Evolutionary conservation across 2,888 invertebrate genomes (phyloP).

Genomic region (Polyploca ridens): DNA sequence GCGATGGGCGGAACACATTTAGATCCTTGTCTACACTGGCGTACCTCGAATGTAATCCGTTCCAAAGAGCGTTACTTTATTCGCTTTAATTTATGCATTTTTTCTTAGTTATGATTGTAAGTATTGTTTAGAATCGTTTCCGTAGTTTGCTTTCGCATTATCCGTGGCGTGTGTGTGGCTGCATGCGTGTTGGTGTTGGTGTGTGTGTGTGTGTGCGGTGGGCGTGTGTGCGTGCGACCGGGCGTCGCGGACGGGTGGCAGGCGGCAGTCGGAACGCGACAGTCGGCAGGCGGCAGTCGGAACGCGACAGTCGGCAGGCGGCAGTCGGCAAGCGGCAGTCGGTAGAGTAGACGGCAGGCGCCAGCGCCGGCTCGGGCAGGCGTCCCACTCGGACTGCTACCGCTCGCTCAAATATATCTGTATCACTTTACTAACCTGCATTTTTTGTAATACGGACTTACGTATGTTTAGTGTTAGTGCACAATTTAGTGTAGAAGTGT

Average conservation of each 20-base stretch:
- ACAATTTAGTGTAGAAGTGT: slow-evolving; percentile 62
- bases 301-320: slow-evolving; percentile 29
- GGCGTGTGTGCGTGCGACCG: slow-evolving; percentile 31
- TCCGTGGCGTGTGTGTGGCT: slow-evolving; percentile 33
- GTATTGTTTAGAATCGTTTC: slow-evolving; percentile 44
- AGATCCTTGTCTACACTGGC: slow-evolving; percentile 34
- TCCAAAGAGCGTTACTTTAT: slow-evolving; percentile 77
- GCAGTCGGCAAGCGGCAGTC: slow-evolving; percentile 10
- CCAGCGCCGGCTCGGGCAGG: slow-evolving; percentile 55
- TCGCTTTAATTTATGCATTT: slow-evolving; percentile 70
- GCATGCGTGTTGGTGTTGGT: slow-evolving; percentile 18
- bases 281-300: slow-evolving; percentile 24
- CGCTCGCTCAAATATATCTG: slow-evolving; percentile 46
- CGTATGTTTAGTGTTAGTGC: slow-evolving; percentile 59
- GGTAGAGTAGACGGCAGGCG: slow-evolving; percentile 15
- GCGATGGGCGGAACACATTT: slow-evolving; percentile 45
- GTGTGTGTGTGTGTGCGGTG: slow-evolving; percentile 28
- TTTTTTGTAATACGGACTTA: slow-evolving; percentile 51
- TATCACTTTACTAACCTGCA: slow-evolving; percentile 45
- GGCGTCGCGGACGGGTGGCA: neutral
- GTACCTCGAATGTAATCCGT: slow-evolving; percentile 72
- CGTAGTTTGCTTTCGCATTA: slow-evolving; percentile 41
- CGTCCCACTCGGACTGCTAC: slow-evolving; percentile 51
- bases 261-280: neutral
- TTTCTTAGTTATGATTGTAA: slow-evolving; percentile 48